Conservation (phyloP, 2,888 invertebrate genomes). For the Andrena fulva region DNA sequence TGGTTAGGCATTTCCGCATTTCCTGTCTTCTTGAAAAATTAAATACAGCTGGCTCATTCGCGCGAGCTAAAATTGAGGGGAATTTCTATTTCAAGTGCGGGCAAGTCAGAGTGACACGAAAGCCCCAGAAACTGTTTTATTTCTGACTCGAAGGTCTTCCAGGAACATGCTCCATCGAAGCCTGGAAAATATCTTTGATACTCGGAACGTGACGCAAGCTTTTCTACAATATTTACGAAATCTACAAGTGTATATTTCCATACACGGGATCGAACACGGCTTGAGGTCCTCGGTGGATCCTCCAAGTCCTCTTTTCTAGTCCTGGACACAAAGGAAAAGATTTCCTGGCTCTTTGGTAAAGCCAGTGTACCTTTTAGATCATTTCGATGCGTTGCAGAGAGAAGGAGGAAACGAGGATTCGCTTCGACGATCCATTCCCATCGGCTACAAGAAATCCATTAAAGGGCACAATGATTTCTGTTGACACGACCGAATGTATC, state of each 20-base stretch:
- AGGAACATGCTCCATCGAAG: background rate
- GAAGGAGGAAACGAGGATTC: constrained; percentile 14
- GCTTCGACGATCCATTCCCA: background rate
- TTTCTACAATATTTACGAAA: constrained; percentile 12
- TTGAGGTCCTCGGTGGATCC: background rate
- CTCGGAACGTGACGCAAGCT: background rate
- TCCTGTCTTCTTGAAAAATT: background rate
- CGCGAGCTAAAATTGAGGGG: background rate
- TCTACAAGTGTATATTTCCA: background rate
- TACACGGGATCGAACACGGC: background rate
- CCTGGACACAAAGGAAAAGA: background rate
- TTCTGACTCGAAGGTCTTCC: background rate
- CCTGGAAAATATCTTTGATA: background rate
- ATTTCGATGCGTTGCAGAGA: constrained; percentile 6
- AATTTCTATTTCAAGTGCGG: background rate
- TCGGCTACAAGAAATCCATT: constrained; percentile 55
- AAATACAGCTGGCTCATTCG: background rate
- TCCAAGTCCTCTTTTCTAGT: background rate
- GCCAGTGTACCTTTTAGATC: background rate
- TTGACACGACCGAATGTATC: constrained; percentile 26
- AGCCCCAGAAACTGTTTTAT: background rate
- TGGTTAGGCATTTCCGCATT: background rate
- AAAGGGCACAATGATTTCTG: constrained; percentile 44
- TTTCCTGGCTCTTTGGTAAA: background rate
- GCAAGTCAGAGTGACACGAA: background rate